Evolutionary conservation across 2,888 invertebrate species (phyloP).

Genomic region (Monopis laevigella): DNA sequence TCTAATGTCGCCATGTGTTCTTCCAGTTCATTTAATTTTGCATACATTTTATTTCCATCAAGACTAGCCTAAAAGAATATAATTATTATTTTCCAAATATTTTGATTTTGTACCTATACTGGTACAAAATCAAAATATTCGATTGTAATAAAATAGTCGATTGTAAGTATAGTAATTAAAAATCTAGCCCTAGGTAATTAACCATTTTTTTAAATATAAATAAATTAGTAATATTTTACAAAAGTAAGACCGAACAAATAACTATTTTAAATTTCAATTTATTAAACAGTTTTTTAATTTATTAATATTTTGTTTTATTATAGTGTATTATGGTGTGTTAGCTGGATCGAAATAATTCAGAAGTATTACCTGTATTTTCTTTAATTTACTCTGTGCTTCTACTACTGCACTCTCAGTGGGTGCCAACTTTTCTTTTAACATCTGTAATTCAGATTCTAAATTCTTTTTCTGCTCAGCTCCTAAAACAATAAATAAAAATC

Average conservation of each 20-base stretch:
- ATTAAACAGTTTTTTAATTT: neutral
- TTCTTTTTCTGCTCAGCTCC: slow-evolving; percentile 62
- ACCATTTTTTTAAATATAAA: too few species aligned
- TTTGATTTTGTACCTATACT: too few species aligned
- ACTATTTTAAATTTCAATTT: too few species aligned
- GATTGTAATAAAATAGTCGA: too few species aligned
- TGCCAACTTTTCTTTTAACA: slow-evolving; percentile 52
- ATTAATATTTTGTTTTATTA: neutral
- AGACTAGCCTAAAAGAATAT: slow-evolving; percentile 66
- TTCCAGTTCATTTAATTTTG: slow-evolving; percentile 74
- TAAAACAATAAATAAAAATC: slow-evolving; percentile 19
- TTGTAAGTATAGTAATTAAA: too few species aligned
- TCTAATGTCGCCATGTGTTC: slow-evolving; percentile 74
- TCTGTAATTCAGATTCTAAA: slow-evolving; percentile 55
- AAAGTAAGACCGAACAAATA: too few species aligned
- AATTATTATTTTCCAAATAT: too few species aligned
- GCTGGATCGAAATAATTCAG: neutral
- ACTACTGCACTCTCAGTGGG: slow-evolving; percentile 58
- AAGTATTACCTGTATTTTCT: slow-evolving; percentile 52
- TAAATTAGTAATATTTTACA: too few species aligned
- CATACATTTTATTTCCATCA: slow-evolving; percentile 76
- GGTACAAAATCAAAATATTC: too few species aligned
- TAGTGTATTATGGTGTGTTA: slow-evolving; percentile 1
- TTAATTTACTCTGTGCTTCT: slow-evolving; percentile 57
- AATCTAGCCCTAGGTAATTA: too few species aligned